A percentile compares a stretch with the other conserved stretches of the same genome.
These are phyloP conservation scores for Notamacropus eugenii DNA, from an alignment of 2,797 vertebrate species.

Conservation along the genomic window DNA sequence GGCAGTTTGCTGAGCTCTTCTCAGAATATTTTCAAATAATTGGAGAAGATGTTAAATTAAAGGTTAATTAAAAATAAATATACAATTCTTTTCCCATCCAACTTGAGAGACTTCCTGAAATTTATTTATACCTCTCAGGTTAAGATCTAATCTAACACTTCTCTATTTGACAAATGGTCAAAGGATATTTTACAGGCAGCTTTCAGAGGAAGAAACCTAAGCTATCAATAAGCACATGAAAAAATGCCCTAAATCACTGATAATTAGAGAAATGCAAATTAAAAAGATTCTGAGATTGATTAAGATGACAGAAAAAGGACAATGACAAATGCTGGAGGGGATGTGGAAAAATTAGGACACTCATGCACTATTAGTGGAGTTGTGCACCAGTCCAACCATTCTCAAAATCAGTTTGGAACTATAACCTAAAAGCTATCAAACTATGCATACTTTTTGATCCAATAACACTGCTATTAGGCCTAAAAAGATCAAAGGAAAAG, in stretches of 20 bases:
- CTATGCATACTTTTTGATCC: neutral
- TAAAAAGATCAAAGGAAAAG: neutral
- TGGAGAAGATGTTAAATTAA: no score
- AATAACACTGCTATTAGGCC: neutral
- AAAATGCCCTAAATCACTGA: neutral
- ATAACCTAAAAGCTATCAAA: neutral
- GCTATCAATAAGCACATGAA: neutral
- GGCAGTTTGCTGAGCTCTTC: no score
- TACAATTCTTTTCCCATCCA: no score
- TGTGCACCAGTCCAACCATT: neutral
- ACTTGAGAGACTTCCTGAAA: no score
- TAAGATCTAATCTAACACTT: neutral
- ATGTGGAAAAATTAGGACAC: neutral
- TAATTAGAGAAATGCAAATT: neutral
- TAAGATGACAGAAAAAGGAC: neutral
- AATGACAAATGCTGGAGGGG: neutral
- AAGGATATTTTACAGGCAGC: neutral
- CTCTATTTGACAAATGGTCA: neutral
- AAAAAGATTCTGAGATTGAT: neutral
- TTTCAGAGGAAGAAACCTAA: neutral
- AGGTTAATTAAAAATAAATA: no score
- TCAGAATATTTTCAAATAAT: no score
- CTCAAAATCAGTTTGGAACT: neutral
- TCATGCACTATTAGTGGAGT: neutral
- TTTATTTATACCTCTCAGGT: no score